Evolutionary conservation across 2,888 invertebrate genomes (phyloP).

Genomic region (Orchestes rusci): DNA sequence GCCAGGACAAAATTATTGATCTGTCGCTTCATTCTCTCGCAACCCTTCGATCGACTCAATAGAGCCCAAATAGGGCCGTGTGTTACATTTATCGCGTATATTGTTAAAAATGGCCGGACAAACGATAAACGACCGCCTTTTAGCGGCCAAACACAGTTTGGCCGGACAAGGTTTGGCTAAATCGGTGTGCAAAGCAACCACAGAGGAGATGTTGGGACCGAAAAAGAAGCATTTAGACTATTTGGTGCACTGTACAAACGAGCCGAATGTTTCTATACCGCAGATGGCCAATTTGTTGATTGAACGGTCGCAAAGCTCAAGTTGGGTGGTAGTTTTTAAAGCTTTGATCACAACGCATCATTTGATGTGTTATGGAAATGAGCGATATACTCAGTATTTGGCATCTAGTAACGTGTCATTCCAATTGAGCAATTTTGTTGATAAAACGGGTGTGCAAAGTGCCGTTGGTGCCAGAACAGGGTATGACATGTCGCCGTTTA

Average conservation of each 20-base stretch:
- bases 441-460: slow-evolving; percentile 97
- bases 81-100: too few relatives aligned
- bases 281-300: slow-evolving; percentile 98
- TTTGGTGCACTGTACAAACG: slow-evolving; percentile 98
- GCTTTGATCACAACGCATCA: slow-evolving; percentile 98
- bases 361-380: slow-evolving; percentile 99
- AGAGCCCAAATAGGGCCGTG: too few relatives aligned
- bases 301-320: slow-evolving; percentile 89
- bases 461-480: slow-evolving; percentile 61
- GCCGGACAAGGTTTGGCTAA: slow-evolving; percentile 99
- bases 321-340: slow-evolving; percentile 99
- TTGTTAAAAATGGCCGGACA: slow-evolving; percentile 92
- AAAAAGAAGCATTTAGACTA: slow-evolving; percentile 99
- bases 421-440: slow-evolving; percentile 95
- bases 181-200: slow-evolving; percentile 99
- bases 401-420: slow-evolving; percentile 99
- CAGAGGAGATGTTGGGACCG: slow-evolving; percentile 99
- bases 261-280: slow-evolving; percentile 99
- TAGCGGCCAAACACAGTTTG: slow-evolving; percentile 97
- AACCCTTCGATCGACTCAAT: too few relatives aligned
- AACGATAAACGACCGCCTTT: slow-evolving; percentile 95
- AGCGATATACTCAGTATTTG: slow-evolving; percentile 99
- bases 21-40: too few relatives aligned
- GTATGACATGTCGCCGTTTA: slow-evolving; percentile 99
- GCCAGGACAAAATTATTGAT: too few relatives aligned